Percentiles rank a stretch among this genome's conserved stretches.
Conservation (phyloP, 1,140 invertebrate species). For the Triops cancriformis region DNA sequence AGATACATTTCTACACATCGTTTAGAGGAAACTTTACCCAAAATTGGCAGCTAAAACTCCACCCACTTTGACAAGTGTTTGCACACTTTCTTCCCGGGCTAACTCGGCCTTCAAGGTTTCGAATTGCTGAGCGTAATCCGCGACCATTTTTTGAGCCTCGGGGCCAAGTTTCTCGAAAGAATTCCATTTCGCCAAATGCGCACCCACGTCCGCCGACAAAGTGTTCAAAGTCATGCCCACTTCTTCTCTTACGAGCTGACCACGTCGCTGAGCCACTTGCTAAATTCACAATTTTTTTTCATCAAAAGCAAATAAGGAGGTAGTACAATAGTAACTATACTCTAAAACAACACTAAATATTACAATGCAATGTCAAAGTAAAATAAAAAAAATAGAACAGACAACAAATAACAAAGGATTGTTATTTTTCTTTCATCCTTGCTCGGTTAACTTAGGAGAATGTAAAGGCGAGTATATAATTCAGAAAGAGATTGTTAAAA, state of each 20-base stretch:
- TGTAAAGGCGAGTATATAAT: too few relatives aligned
- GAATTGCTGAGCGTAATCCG: conserved; percentile 23
- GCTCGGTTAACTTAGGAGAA: too few relatives aligned
- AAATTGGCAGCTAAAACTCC: not conserved
- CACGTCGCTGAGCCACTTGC: not conserved
- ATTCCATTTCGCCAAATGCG: conserved; percentile 22
- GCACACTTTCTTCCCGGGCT: conserved; percentile 25
- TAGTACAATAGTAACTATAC: too few relatives aligned
- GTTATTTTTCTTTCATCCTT: too few relatives aligned
- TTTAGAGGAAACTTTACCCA: not conserved
- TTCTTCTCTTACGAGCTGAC: not conserved
- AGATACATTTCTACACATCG: not conserved
- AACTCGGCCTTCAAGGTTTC: conserved; percentile 18
- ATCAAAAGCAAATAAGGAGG: too few relatives aligned
- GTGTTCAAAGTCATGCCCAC: not conserved
- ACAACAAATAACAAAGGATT: not conserved
- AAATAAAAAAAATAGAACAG: too few relatives aligned
- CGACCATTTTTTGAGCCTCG: conserved; percentile 15
- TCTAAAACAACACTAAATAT: too few relatives aligned
- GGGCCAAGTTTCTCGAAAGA: conserved; percentile 24
- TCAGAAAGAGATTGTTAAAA: not conserved
- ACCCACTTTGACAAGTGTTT: not conserved
- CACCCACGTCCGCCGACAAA: not conserved
- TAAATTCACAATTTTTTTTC: not conserved
- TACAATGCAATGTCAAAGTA: too few relatives aligned